Percentiles rank a stretch among this genome's conserved stretches.
Conservation (phyloP, 2,113 vertebrate genomes). For the Gila orcuttii region DNA sequence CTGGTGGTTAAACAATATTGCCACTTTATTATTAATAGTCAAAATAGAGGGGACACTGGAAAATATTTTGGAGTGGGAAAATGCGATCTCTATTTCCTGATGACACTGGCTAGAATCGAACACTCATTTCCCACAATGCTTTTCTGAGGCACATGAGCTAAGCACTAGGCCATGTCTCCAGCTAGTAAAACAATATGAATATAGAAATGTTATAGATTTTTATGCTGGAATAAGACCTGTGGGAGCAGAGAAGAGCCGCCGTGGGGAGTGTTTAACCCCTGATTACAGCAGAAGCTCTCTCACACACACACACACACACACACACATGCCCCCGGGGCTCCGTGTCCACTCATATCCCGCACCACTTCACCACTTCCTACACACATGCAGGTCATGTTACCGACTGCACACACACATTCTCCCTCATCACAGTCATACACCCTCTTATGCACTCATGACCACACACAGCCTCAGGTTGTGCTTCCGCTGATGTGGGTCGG, state of each 20-base stretch:
- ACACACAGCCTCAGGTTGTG: background rate
- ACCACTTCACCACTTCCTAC: constrained; percentile 88
- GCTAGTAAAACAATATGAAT: background rate
- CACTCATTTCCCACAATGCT: background rate
- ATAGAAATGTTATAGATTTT: constrained; percentile 9
- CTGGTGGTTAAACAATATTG: background rate
- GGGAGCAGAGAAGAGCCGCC: constrained; percentile 80
- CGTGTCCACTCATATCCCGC: constrained; percentile 93
- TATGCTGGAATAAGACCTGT: constrained; percentile 39
- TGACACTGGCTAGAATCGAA: background rate
- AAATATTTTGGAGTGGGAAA: background rate
- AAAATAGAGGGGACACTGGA: background rate
- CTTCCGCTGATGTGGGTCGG: background rate
- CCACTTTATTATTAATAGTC: background rate
- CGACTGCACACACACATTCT: constrained; percentile 54
- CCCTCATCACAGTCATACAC: constrained; percentile 33
- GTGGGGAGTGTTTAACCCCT: constrained; percentile 95
- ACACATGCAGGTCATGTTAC: constrained; percentile 81
- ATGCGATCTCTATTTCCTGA: background rate
- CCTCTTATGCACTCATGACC: constrained; percentile 2
- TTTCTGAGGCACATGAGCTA: background rate
- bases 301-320: constrained; percentile 1
- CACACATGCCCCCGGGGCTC: constrained; percentile 62
- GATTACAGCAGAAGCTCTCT: constrained; percentile 78
- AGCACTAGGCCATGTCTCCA: background rate